Base-by-base conservation (phyloP, 2,113 vertebrate species). In the Pteruthius melanotis region DNA sequence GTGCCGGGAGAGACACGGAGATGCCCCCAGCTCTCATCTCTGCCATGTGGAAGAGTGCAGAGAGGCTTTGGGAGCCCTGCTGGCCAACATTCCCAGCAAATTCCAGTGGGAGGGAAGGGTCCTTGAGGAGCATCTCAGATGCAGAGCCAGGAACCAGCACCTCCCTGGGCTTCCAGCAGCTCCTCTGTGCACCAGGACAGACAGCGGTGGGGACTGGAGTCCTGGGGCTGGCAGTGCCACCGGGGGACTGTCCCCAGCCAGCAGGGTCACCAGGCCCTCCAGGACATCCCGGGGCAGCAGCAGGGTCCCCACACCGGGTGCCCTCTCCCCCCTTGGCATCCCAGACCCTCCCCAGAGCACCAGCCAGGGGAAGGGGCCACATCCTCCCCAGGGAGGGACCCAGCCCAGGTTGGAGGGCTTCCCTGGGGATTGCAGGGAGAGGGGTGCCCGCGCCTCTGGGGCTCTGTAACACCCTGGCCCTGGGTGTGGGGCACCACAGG, bases 161-260 rank as follows among this genome's bases (percentile, higher is more conserved):
- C 39, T 71, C 23, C 53, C 47, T 28, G 75, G 47, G 40, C 47
- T 70, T 11, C 50, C 39, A 28, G 26, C 61, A 78, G 35, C 52
- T 54, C 33, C 50, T 35, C 23, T 23, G 22, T 3, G 21, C 45
- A 18, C n/a, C 27, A 17, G 69, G 23, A 9, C 33, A 47, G 19
- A 1, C 37, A 33, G 27, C 4, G 3, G 15, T 0, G 9, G 42
- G 10, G 2, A 19, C 37, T 6, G 0, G 0, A 37, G 53, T 15
- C 6, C 53, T 10, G 28, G 20, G 57, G 24, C 33, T 61, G 66
- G 7, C 71, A 31, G 11, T 30, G 56, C 20, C 42, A 37, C 61
- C 27, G n/a, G 24, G 30, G 35, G 19, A 20, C 19, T 24, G 49
- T 60, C 17, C 42, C 72, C 74, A 70, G 28, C 39, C 56, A 53